These are phyloP conservation scores for Brachyalestes nurse DNA, from an alignment of 2,797 vertebrate genomes.

Conservation along the genomic window DNA sequence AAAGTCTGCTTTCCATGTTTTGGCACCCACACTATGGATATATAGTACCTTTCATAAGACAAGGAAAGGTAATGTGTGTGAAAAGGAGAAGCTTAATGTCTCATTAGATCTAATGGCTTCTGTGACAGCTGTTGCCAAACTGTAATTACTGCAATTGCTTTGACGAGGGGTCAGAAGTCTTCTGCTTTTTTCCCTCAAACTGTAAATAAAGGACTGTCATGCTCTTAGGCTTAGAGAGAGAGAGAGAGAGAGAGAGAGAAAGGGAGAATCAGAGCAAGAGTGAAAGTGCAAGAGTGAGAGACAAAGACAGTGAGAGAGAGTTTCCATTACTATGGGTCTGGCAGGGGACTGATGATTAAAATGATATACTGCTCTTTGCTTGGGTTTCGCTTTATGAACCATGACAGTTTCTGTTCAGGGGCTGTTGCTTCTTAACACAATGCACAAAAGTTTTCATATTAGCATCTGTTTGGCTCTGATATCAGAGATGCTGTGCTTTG, in stretches of 20 bases:
- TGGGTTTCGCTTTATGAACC: conserved; percentile 66
- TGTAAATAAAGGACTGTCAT: conserved; percentile 67
- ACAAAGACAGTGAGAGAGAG: conserved; percentile 25
- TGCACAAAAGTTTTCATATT: conserved; percentile 34
- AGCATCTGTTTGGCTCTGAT: conserved; percentile 56
- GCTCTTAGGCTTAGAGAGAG: conserved; percentile 60
- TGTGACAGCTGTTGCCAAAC: conserved; percentile 13
- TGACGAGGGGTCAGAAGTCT: conserved; percentile 17
- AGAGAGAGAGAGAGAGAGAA: conserved; percentile 43
- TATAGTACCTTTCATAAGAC: neutral
- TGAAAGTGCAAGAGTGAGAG: conserved; percentile 31
- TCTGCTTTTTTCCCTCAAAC: conserved; percentile 10
- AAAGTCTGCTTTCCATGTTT: neutral
- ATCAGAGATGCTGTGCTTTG: conserved; percentile 52
- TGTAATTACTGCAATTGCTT: conserved; percentile 32
- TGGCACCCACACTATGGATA: conserved; percentile 1
- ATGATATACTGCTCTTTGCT: conserved; percentile 60
- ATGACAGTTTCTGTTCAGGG: conserved; percentile 62
- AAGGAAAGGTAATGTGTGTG: conserved; percentile 20
- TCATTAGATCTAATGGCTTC: conserved; percentile 5
- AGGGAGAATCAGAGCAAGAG: neutral
- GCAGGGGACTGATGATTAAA: conserved; percentile 63
- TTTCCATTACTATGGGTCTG: conserved; percentile 63
- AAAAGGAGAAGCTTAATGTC: conserved; percentile 26
- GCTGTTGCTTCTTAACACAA: conserved; percentile 66